phyloP scores from a whole-genome alignment of 2,888 invertebrate genomes.

The Cryptocheilus praepositus region DNA sequence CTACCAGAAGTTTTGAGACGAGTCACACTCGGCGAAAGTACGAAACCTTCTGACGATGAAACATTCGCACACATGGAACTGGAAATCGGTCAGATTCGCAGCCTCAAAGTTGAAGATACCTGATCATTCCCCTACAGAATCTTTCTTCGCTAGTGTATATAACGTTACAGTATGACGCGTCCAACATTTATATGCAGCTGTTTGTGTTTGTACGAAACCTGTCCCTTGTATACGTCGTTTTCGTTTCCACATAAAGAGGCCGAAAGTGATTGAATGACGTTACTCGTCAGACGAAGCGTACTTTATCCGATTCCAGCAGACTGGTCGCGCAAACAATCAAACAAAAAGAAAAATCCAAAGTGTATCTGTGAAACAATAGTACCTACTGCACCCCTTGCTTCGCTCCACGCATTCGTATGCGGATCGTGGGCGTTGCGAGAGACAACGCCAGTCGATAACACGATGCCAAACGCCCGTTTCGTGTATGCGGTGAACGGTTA shows the following conservation, averaged over 20 bases:
- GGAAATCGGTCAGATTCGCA: slow-evolving; percentile 46
- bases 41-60: slow-evolving; percentile 38
- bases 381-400: background rate
- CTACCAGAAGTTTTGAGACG: slow-evolving; percentile 34
- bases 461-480: slow-evolving; percentile 55
- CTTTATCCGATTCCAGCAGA: no score
- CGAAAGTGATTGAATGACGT: no score
- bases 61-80: slow-evolving; percentile 41
- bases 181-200: no score
- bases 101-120: slow-evolving; percentile 43
- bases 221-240: no score
- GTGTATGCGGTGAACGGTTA: slow-evolving; percentile 50
- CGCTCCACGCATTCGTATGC: slow-evolving; percentile 1
- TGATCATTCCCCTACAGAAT: background rate
- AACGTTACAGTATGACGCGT: no score
- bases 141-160: no score
- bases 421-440: slow-evolving; percentile 38
- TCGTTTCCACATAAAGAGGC: no score
- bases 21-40: slow-evolving; percentile 20
- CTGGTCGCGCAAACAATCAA: no score
- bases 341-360: no score
- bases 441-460: slow-evolving; percentile 48
- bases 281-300: no score
- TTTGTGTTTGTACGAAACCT: no score
- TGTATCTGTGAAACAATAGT: no score